Percentiles rank a stretch among this genome's conserved stretches.
These are phyloP conservation scores for Cantharis rustica DNA, from an alignment of 2,888 invertebrate genomes.

Conservation along the genomic window DNA sequence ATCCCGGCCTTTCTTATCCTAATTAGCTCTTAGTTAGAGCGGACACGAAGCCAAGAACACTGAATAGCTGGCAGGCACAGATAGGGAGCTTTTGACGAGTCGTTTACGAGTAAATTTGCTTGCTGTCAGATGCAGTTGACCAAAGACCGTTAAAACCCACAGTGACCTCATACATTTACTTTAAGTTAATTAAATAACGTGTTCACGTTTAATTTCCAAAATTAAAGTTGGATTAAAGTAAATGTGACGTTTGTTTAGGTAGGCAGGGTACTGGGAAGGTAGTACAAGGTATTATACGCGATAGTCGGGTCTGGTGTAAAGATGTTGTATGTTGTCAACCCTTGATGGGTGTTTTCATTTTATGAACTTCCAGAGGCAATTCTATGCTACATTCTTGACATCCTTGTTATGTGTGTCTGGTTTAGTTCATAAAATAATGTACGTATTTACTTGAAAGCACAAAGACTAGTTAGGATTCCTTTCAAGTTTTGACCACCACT, in stretches of 20 bases:
- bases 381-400: constrained; percentile 31
- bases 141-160: constrained; percentile 2
- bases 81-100: constrained; percentile 42
- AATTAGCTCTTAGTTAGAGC: constrained; percentile 49
- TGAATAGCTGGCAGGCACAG: constrained; percentile 44
- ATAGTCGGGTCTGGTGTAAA: constrained; percentile 12
- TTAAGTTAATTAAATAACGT: constrained; percentile 1
- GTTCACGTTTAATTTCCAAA: not conserved
- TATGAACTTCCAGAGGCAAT: constrained; percentile 31
- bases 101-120: constrained; percentile 43
- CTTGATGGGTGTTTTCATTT: constrained; percentile 23
- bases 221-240: not conserved
- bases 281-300: not conserved
- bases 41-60: constrained; percentile 44
- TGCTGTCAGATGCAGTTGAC: constrained; percentile 41
- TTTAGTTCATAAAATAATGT: constrained; percentile 30
- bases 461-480: constrained; percentile 37
- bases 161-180: constrained; percentile 8
- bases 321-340: constrained; percentile 27
- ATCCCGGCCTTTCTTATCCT: constrained; percentile 50
- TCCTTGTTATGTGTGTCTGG: constrained; percentile 26
- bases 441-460: constrained; percentile 34
- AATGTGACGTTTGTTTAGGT: constrained; percentile 9
- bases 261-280: constrained; percentile 5
- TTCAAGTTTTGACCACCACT: constrained; percentile 34